These are phyloP conservation scores for Pseudachorutes palmiensis DNA, from an alignment of 1,140 invertebrate species.

Conservation along the genomic window DNA sequence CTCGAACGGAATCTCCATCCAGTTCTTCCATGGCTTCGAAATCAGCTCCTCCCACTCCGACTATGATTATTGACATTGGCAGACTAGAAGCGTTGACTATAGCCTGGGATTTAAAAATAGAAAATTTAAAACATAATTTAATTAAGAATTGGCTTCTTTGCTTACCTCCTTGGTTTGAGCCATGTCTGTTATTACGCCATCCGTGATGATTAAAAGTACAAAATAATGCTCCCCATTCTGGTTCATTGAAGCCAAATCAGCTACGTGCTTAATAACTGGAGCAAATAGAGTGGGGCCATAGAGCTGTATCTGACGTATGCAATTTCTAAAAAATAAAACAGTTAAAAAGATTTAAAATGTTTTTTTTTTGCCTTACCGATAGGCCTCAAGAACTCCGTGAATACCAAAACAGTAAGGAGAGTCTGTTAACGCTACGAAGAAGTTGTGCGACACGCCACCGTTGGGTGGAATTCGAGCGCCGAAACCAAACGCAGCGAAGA, in stretches of 20 bases:
- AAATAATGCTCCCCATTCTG: slow-evolving; percentile 53
- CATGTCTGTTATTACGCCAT: slow-evolving; percentile 61
- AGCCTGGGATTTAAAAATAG: slow-evolving; percentile 40
- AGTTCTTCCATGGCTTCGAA: slow-evolving; percentile 53
- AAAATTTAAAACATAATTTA: background rate
- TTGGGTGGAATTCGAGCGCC: slow-evolving; percentile 50
- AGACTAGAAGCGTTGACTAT: slow-evolving; percentile 49
- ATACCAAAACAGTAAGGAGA: slow-evolving; percentile 49
- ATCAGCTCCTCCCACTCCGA: slow-evolving; percentile 51
- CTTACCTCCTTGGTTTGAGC: slow-evolving; percentile 50
- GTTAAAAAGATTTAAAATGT: slow-evolving; percentile 5
- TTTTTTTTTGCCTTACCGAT: slow-evolving; percentile 29
- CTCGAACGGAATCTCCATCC: slow-evolving; percentile 51
- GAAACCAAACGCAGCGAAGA: slow-evolving; percentile 47
- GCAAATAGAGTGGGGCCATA: slow-evolving; percentile 60
- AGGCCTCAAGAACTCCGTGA: slow-evolving; percentile 42
- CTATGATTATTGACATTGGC: slow-evolving; percentile 55
- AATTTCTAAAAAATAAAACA: slow-evolving; percentile 33
- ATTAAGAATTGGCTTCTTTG: background rate
- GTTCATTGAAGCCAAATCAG: slow-evolving; percentile 44
- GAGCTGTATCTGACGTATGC: slow-evolving; percentile 42
- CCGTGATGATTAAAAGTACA: slow-evolving; percentile 58
- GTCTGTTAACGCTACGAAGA: slow-evolving; percentile 51
- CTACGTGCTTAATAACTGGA: slow-evolving; percentile 54
- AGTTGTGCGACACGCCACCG: slow-evolving; percentile 51